Evolutionary conservation across 2,797 vertebrate species (phyloP).

Genomic region (Platalea minor): DNA sequence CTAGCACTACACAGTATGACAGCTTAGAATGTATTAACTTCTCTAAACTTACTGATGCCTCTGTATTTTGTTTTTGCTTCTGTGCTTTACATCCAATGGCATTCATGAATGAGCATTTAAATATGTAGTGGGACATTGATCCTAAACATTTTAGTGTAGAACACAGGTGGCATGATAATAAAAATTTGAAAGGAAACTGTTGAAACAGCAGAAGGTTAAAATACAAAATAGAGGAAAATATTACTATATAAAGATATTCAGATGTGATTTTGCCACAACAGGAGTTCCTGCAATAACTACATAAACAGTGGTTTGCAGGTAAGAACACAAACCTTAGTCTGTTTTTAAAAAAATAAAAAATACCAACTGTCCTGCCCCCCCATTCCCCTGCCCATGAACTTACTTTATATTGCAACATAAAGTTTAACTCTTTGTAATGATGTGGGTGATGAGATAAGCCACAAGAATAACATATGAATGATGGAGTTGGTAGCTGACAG

Average conservation of each 20-base stretch:
- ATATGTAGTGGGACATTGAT: not conserved
- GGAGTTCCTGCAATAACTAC: not conserved
- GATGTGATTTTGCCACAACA: not conserved
- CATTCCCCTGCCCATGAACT: not conserved
- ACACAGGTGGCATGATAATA: not conserved
- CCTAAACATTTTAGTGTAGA: not conserved
- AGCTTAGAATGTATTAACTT: not conserved
- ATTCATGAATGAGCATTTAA: not conserved
- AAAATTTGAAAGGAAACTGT: not conserved
- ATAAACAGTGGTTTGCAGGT: not conserved
- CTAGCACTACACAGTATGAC: not conserved
- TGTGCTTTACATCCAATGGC: not conserved
- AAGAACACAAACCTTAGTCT: not conserved
- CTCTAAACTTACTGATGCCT: not conserved
- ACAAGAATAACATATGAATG: not conserved
- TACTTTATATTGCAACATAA: not conserved
- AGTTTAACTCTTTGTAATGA: not conserved
- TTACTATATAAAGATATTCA: not conserved
- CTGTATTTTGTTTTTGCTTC: not conserved
- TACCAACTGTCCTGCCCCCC: not conserved
- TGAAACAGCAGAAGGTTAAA: not conserved
- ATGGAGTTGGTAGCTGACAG: not conserved
- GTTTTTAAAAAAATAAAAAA: not conserved
- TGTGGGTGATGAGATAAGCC: not conserved
- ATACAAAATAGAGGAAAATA: not conserved